Conservation (phyloP, 2,113 vertebrate species). For the Athene noctua region DNA sequence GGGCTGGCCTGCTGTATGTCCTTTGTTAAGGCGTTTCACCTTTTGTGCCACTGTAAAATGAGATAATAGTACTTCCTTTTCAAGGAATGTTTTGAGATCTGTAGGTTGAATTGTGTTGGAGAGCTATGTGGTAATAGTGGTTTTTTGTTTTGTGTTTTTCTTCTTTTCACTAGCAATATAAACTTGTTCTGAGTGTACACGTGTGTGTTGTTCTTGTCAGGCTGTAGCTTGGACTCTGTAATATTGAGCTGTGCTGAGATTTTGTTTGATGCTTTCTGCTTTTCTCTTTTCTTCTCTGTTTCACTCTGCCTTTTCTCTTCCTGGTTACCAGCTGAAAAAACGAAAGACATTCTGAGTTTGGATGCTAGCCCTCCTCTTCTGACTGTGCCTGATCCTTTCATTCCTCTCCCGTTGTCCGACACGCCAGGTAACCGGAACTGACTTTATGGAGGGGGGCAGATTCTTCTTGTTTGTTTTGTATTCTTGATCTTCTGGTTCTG, state of each 20-base stretch:
- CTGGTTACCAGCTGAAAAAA: slow-evolving; percentile 76
- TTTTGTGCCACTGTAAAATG: neutral
- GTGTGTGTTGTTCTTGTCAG: neutral
- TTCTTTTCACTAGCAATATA: neutral
- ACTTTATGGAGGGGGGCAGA: neutral
- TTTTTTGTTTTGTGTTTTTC: neutral
- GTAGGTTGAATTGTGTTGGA: neutral
- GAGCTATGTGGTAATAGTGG: neutral
- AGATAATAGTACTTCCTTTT: neutral
- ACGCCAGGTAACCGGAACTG: slow-evolving; percentile 80
- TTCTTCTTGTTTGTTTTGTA: neutral
- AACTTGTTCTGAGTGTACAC: neutral
- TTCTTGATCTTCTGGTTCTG: neutral
- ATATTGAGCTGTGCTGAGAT: neutral
- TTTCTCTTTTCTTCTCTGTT: neutral
- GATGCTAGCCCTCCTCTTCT: slow-evolving; percentile 81
- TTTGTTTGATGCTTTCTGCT: slow-evolving; percentile 7
- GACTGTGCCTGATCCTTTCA: slow-evolving; percentile 84
- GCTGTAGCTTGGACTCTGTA: no score
- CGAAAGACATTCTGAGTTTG: slow-evolving; percentile 77
- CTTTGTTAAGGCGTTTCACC: neutral
- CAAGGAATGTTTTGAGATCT: neutral
- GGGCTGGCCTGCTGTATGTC: neutral
- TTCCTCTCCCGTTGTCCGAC: slow-evolving; percentile 81
- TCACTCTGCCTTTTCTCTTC: slow-evolving; percentile 25